These are phyloP conservation scores for Cepaea hortensis DNA, from an alignment of 2,888 invertebrate genomes.

Conservation along the genomic window DNA sequence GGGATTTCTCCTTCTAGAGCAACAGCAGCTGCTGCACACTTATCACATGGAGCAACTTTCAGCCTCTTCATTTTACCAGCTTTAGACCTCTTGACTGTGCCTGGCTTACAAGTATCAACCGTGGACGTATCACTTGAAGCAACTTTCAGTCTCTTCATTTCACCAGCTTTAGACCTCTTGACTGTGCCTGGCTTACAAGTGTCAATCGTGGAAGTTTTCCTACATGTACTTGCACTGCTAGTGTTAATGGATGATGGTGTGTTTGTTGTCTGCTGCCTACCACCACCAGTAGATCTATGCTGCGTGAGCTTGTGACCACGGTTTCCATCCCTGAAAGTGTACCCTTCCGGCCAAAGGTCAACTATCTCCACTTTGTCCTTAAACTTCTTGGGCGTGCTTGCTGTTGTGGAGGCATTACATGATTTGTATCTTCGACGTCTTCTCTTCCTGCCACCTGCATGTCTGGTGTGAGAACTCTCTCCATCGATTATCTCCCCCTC, in stretches of 20 bases:
- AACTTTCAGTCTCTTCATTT: not conserved
- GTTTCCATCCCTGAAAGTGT: not conserved
- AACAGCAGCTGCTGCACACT: not conserved
- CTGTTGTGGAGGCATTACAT: not conserved
- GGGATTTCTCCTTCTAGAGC: not conserved
- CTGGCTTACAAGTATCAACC: not conserved
- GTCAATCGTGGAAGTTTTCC: not conserved
- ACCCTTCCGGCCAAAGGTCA: not conserved
- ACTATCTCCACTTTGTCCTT: not conserved
- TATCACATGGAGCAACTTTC: not conserved
- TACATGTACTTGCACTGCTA: not conserved
- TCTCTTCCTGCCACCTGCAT: not conserved
- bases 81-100: not conserved
- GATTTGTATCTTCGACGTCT: not conserved
- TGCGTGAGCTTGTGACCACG: not conserved
- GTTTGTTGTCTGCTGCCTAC: not conserved
- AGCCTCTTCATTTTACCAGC: not conserved
- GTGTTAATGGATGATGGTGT: not conserved
- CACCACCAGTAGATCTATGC: not conserved
- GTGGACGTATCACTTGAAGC: too few relatives aligned
- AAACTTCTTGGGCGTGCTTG: not conserved
- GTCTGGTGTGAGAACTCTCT: not conserved
- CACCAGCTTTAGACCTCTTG: not conserved
- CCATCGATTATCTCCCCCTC: conserved; percentile 18
- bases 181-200: not conserved